Conservation (phyloP, 1,140 invertebrate genomes). For the Anagrus nilaparvatae region DNA sequence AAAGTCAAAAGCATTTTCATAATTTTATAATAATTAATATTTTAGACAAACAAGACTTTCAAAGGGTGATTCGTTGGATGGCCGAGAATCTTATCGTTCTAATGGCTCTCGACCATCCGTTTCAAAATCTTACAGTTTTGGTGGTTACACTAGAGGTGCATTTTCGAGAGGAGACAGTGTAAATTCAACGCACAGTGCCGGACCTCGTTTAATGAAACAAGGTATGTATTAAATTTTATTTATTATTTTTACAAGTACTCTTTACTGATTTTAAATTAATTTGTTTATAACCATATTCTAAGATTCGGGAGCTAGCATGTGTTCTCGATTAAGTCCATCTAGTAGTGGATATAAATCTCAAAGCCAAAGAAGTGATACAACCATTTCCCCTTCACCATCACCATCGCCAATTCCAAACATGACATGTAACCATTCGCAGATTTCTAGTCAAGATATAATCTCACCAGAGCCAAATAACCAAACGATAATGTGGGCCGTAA, state of each 20-base stretch:
- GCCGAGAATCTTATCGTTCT: constrained; percentile 40
- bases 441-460: constrained; percentile 35
- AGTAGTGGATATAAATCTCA: constrained; percentile 72
- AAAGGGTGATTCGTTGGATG: constrained; percentile 48
- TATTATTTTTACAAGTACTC: no score
- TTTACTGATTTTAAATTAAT: constrained; percentile 11
- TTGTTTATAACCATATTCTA: constrained; percentile 16
- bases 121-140: constrained; percentile 78
- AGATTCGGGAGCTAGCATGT: constrained; percentile 60
- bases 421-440: constrained; percentile 33
- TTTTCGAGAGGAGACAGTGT: constrained; percentile 45
- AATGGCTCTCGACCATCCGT: constrained; percentile 50
- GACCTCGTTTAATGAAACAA: constrained; percentile 58
- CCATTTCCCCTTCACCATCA: constrained; percentile 50
- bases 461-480: constrained; percentile 27
- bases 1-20: background rate
- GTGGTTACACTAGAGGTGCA: constrained; percentile 58
- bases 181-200: constrained; percentile 41
- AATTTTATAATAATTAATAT: background rate
- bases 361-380: constrained; percentile 58
- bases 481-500: constrained; percentile 73
- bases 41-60: constrained; percentile 37
- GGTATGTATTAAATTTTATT: constrained; percentile 39
- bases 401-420: constrained; percentile 52
- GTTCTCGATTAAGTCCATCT: constrained; percentile 66